Evolutionary conservation across 2,888 invertebrate species (phyloP), one percentile per base, ranked within the genome.

Genomic region (Cephus spinipes): DNA sequence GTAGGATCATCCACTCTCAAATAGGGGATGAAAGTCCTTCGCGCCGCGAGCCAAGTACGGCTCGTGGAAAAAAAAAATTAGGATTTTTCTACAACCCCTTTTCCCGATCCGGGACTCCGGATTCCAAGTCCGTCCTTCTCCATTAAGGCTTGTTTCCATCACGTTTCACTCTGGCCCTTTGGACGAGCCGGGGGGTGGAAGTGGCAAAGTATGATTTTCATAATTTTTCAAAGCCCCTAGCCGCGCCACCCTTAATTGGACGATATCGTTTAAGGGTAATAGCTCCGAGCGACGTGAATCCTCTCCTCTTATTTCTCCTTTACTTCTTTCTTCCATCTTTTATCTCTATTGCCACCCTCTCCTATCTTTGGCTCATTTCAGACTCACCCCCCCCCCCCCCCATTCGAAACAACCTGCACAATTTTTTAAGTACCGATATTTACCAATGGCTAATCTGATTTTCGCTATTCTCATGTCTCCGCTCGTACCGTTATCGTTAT

Each of bases 181-280:
- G 55, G 55, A 55, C 2, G 55, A 55, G 2, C 23, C 55, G 55
- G 36, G 73, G 75, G 75, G 12, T 33, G 31, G 31, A 71, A 71
- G 71, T 12, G 71, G 71, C 23, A 71, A 78, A 78, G 78, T 78
- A 78, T 78, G 78, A 78, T 78, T 75, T 78, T 78, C 40, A 73
- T 78, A 78, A 78, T 78, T 78, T 78, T 78, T 78, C 78, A 78
- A 78, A 78, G 69, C 78, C 71, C 32, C 71, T 33, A 30, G 23
- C 12, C 71, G 71, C 71, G 71, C 32, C 71, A 33, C 31, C 32
- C 32, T 83, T 85, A 84, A 85, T 85, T 83, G 81, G 82, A 83
- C 83, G 83, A 85, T 85, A 85, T 85, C 84, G 82, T 85, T 85
- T 82, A 75, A 77, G 81, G 69, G 74, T 79, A 80, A 81, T 81